Evolutionary conservation across 1,140 invertebrate genomes (phyloP).

Genomic region (Pinna nobilis): DNA sequence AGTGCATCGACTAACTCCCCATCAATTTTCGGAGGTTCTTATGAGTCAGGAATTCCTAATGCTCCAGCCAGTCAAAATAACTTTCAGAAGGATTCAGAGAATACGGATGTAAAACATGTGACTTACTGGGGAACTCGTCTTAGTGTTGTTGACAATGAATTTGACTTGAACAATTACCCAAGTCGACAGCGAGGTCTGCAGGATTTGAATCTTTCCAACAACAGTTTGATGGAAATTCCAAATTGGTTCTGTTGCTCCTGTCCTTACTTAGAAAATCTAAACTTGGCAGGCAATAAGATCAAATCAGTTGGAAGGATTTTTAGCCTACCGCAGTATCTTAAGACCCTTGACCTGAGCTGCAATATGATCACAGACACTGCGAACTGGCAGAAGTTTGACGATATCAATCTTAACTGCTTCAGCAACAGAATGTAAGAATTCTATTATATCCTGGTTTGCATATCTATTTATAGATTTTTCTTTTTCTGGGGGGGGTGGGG

Average conservation of each 20-base stretch:
- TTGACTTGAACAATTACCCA: constrained; percentile 25
- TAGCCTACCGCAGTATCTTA: constrained; percentile 45
- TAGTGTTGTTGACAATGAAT: constrained; percentile 26
- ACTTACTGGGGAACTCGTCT: constrained; percentile 21
- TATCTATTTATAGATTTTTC: neutral
- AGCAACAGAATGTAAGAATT: constrained; percentile 7
- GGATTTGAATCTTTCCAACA: constrained; percentile 47
- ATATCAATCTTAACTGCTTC: constrained; percentile 15
- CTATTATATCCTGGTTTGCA: neutral
- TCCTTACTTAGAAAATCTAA: constrained; percentile 88
- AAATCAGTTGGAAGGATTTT: constrained; percentile 38
- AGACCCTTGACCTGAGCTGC: constrained; percentile 49
- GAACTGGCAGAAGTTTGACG: constrained; percentile 23
- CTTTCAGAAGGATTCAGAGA: constrained; percentile 5
- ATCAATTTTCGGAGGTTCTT: constrained; percentile 67
- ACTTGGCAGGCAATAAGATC: constrained; percentile 91
- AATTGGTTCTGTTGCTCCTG: constrained; percentile 47
- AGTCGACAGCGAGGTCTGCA: constrained; percentile 37
- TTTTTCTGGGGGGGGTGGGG: too few relatives aligned
- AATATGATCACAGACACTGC: constrained; percentile 40
- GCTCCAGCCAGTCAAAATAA: neutral
- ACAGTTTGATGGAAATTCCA: constrained; percentile 44
- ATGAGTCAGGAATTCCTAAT: constrained; percentile 55
- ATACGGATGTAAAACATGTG: constrained; percentile 31
- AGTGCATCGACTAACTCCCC: neutral